A percentile compares a stretch with the other conserved stretches of the same genome.
phyloP scores from a whole-genome alignment of 2,113 vertebrate genomes.

The Ctenodactylus gundi region DNA sequence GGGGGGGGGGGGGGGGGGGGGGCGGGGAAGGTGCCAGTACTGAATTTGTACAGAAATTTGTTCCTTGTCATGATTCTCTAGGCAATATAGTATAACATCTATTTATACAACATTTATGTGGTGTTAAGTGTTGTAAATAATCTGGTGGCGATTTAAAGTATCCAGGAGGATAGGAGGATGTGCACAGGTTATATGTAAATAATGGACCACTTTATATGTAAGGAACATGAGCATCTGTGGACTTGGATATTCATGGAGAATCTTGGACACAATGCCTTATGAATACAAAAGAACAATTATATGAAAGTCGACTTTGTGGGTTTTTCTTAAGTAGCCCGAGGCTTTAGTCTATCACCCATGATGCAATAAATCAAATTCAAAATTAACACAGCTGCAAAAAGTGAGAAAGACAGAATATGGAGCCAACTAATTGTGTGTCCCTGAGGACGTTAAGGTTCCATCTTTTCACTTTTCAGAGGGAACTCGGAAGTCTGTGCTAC shows the following conservation, averaged over 20 bases:
- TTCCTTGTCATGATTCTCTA: neutral
- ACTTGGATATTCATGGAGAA: neutral
- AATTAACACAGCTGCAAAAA: neutral
- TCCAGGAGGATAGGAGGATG: too few species aligned
- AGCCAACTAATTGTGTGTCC: neutral
- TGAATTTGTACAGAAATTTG: neutral
- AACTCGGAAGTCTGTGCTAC: neutral
- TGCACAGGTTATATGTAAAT: neutral
- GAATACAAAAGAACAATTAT: neutral
- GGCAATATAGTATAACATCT: neutral
- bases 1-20: too few species aligned
- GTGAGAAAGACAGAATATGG: neutral
- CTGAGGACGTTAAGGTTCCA: neutral
- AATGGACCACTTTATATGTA: neutral
- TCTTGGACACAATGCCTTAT: neutral
- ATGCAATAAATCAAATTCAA: neutral
- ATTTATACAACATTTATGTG: fast-evolving
- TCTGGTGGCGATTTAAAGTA: neutral
- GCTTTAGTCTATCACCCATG: neutral
- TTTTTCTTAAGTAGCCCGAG: neutral
- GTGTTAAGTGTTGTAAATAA: neutral
- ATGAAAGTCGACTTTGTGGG: neutral
- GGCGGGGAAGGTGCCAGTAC: too few species aligned
- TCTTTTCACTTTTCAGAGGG: neutral
- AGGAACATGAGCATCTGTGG: neutral